These are phyloP conservation scores for Platycheirus albimanus DNA, from an alignment of 2,888 invertebrate genomes.

Conservation along the genomic window DNA sequence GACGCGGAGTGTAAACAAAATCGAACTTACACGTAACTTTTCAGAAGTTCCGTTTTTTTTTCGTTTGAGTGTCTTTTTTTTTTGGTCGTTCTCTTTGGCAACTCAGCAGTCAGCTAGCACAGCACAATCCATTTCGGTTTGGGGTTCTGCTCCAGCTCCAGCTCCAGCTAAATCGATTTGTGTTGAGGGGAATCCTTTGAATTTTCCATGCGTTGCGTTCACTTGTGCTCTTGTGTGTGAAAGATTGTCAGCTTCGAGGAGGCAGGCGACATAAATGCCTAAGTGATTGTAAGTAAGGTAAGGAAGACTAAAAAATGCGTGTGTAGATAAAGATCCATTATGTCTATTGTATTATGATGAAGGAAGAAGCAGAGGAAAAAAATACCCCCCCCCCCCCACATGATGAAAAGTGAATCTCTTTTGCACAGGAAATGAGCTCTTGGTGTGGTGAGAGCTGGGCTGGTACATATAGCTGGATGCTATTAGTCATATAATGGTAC, in stretches of 20 bases:
- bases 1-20: too few relatives aligned
- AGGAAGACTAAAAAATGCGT: slow-evolving; percentile 43
- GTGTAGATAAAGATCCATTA: slow-evolving; percentile 52
- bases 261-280: slow-evolving; percentile 23
- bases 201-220: slow-evolving; percentile 8
- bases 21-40: too few relatives aligned
- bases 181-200: slow-evolving; percentile 29
- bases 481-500: slow-evolving; percentile 51
- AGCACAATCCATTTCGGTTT: slow-evolving; percentile 38
- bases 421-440: slow-evolving; percentile 42
- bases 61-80: not conserved
- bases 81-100: slow-evolving; percentile 2
- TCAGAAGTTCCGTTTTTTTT: slow-evolving; percentile 21
- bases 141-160: not conserved
- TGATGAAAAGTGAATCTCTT: slow-evolving; percentile 4
- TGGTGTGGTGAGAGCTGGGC: not conserved
- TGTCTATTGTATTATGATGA: slow-evolving; percentile 31
- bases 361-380: slow-evolving; percentile 12
- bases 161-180: slow-evolving; percentile 55
- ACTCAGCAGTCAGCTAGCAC: too few relatives aligned
- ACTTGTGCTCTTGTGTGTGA: slow-evolving; percentile 4
- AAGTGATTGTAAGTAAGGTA: slow-evolving; percentile 25
- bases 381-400: too few relatives aligned
- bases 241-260: slow-evolving; percentile 39
- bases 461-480: too few relatives aligned